Conservation (phyloP, 2,113 vertebrate species). For the Nibea coibor region DNA sequence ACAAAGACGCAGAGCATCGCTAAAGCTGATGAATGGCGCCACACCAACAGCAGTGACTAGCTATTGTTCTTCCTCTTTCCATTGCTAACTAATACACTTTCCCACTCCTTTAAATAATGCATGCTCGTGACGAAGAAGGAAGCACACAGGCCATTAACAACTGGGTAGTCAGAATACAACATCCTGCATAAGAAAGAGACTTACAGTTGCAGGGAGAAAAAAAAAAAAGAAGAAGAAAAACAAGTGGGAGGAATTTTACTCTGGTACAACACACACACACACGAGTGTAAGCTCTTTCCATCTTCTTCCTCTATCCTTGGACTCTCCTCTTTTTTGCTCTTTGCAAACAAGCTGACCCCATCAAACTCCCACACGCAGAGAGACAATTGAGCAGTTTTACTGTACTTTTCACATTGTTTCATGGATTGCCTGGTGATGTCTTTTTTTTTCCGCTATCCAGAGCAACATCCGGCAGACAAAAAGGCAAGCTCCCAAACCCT, state of each 20-base stretch:
- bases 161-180: slow-evolving; percentile 61
- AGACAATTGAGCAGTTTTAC: not conserved
- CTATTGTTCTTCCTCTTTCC: slow-evolving; percentile 53
- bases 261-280: slow-evolving; percentile 7
- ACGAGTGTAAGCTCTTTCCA: slow-evolving; percentile 5
- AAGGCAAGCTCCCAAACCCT: slow-evolving; percentile 13
- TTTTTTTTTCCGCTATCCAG: not conserved
- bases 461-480: slow-evolving; percentile 9
- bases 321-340: slow-evolving; percentile 3
- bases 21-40: slow-evolving; percentile 44
- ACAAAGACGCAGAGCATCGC: slow-evolving; percentile 1
- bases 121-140: slow-evolving; percentile 57
- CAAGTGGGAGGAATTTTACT: slow-evolving; percentile 32
- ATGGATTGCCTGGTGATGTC: not conserved
- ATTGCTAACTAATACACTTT: slow-evolving; percentile 45
- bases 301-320: slow-evolving; percentile 14
- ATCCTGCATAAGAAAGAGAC: slow-evolving; percentile 43
- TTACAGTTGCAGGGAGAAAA: slow-evolving; percentile 5
- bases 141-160: slow-evolving; percentile 63
- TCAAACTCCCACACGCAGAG: slow-evolving; percentile 26
- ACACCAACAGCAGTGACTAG: slow-evolving; percentile 29
- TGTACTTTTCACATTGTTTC: not conserved
- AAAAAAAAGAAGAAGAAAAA: slow-evolving; percentile 2
- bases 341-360: slow-evolving; percentile 25
- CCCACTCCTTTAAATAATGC: slow-evolving; percentile 69